These are phyloP conservation scores for Coregonus suidteri DNA, from an alignment of 2,797 vertebrate genomes.

Conservation along the genomic window DNA sequence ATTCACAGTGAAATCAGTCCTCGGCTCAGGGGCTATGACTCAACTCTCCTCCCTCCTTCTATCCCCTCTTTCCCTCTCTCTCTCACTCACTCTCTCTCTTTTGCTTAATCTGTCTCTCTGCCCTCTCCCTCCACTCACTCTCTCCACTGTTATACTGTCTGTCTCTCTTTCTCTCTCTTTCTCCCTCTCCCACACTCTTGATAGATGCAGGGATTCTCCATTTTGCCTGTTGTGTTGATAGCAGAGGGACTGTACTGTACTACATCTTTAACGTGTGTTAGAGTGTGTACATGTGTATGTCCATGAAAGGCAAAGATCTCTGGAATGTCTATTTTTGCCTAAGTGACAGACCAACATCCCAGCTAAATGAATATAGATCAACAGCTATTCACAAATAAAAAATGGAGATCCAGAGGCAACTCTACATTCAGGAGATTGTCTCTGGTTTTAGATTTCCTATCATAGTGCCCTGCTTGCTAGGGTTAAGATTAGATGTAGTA, in stretches of 20 bases:
- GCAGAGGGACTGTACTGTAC: neutral
- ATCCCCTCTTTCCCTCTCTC: conserved; percentile 7
- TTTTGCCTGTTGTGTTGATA: neutral
- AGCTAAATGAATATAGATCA: conserved; percentile 10
- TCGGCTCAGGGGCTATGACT: conserved; percentile 64
- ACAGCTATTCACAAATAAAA: conserved; percentile 9
- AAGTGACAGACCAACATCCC: neutral
- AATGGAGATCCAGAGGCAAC: neutral
- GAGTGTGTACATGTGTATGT: neutral
- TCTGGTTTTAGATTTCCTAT: too few species aligned
- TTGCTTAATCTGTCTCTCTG: neutral
- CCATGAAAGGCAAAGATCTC: neutral
- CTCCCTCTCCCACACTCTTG: too few species aligned
- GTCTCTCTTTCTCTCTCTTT: conserved; percentile 21
- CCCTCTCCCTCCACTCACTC: conserved; percentile 7
- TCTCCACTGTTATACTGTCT: neutral
- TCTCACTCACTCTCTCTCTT: neutral
- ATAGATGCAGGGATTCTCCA: neutral
- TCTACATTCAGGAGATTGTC: too few species aligned
- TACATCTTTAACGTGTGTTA: neutral
- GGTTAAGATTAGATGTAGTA: too few species aligned
- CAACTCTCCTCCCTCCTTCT: conserved; percentile 39
- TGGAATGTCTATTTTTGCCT: conserved; percentile 3
- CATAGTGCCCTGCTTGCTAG: too few species aligned
- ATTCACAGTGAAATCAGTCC: too few species aligned